Evolutionary conservation across 1,140 invertebrate genomes (phyloP).

Genomic region (Atopsyche davidsoni): DNA sequence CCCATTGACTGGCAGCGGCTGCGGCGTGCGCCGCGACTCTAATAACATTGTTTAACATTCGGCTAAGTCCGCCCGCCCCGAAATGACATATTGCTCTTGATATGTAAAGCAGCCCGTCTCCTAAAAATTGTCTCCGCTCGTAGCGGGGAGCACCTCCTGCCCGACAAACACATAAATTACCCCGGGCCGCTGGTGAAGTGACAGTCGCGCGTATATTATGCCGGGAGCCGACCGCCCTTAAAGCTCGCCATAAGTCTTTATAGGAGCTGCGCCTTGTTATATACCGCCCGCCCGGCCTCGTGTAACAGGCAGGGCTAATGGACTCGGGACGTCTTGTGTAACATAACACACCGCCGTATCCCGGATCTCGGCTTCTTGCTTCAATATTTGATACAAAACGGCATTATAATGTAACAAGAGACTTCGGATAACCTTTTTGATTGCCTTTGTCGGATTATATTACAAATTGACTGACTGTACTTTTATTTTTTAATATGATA

Average conservation of each 20-base stretch:
- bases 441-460: too few relatives aligned
- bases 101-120: conserved; percentile 23
- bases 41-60: conserved; percentile 23
- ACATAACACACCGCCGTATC: too few relatives aligned
- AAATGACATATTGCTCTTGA: conserved; percentile 24
- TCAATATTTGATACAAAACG: too few relatives aligned
- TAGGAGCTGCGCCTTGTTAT: neutral
- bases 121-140: conserved; percentile 20
- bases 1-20: too few relatives aligned
- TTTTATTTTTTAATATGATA: too few relatives aligned
- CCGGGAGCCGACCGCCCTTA: conserved; percentile 13
- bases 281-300: too few relatives aligned
- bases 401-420: too few relatives aligned
- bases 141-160: neutral
- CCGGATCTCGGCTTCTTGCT: too few relatives aligned
- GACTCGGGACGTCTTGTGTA: too few relatives aligned
- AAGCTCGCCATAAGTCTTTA: conserved; percentile 16
- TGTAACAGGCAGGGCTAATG: too few relatives aligned
- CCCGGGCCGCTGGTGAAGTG: conserved; percentile 6
- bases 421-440: too few relatives aligned
- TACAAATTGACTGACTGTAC: too few relatives aligned
- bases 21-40: neutral
- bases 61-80: conserved; percentile 18
- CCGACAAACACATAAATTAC: conserved; percentile 22
- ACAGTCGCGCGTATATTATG: conserved; percentile 25